Evolutionary conservation across 2,113 vertebrate species (phyloP).

Genomic region (Pseudorasbora parva): DNA sequence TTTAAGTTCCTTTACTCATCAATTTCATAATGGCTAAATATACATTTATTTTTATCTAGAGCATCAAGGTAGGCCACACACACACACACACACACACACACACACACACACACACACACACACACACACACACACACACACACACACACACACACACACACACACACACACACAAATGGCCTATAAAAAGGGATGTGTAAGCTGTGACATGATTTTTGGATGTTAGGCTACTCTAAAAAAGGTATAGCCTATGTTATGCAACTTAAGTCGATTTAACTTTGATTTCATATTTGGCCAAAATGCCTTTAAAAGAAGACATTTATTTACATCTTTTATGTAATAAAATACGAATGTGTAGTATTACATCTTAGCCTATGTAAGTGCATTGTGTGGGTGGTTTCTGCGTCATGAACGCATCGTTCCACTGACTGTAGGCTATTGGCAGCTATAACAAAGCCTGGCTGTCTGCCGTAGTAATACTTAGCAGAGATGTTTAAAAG

Average conservation of each 20-base stretch:
- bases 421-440: neutral
- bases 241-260: neutral
- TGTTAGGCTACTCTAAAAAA: too few species aligned
- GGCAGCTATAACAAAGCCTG: neutral
- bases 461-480: neutral
- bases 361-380: neutral
- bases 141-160: too few species aligned
- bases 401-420: neutral
- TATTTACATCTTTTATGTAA: neutral
- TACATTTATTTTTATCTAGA: too few species aligned
- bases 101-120: too few species aligned
- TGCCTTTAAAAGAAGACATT: neutral
- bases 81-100: too few species aligned
- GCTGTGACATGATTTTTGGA: neutral
- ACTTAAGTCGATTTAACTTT: too few species aligned
- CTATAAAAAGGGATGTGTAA: too few species aligned
- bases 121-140: too few species aligned
- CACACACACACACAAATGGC: too few species aligned
- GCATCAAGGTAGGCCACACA: too few species aligned
- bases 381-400: constrained; percentile 2
- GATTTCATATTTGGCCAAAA: neutral
- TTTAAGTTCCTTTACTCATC: too few species aligned
- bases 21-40: too few species aligned
- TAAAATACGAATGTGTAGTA: neutral
- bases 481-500: constrained; percentile 1